Conservation (phyloP, 2,797 vertebrate species). For the Parauchenoglanis ngamensis region DNA sequence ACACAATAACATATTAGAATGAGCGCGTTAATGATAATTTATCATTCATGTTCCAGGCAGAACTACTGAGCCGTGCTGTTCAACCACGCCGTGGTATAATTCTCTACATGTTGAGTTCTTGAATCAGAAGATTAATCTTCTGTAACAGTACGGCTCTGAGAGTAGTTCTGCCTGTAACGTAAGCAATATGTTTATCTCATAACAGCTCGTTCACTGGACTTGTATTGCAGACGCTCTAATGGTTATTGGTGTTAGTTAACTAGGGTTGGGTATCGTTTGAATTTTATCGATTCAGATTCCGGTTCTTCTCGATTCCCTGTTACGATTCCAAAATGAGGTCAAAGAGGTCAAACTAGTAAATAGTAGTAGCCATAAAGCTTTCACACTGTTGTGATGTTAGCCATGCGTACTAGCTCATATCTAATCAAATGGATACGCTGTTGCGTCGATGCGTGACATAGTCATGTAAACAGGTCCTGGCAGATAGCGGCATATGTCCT, state of each 20-base stretch:
- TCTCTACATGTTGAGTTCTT: not conserved
- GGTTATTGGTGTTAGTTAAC: not conserved
- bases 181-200: not conserved
- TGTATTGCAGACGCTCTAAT: not conserved
- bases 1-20: not conserved
- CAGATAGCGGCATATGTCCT: no score
- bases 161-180: not conserved
- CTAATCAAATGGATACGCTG: no score
- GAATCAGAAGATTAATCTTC: not conserved
- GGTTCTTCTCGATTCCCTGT: no score
- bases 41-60: not conserved
- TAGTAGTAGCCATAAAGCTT: no score
- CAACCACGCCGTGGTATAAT: not conserved
- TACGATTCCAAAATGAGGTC: no score
- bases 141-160: not conserved
- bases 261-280: no score
- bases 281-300: no score
- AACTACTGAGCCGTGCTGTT: not conserved
- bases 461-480: no score
- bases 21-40: not conserved
- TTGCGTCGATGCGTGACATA: no score
- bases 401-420: no score
- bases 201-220: not conserved
- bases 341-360: no score
- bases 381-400: no score